These are phyloP conservation scores for Platycheirus rosarum DNA, from an alignment of 2,888 invertebrate genomes.

Conservation along the genomic window DNA sequence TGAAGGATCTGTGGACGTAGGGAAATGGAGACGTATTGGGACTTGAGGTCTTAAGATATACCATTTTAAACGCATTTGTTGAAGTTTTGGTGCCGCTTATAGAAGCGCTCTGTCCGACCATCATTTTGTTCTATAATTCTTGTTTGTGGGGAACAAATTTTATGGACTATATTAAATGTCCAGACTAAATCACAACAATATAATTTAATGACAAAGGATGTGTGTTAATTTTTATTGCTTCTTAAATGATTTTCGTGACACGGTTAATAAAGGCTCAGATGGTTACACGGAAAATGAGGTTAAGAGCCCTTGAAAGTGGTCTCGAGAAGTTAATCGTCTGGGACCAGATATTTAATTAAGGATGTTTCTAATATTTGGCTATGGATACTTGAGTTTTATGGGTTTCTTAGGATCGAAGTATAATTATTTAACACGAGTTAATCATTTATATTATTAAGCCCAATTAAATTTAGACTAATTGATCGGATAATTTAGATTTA, in stretches of 20 bases:
- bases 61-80: slow-evolving; percentile 2
- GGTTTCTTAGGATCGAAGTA: too few relatives aligned
- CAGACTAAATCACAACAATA: background rate
- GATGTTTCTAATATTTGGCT: background rate
- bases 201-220: background rate
- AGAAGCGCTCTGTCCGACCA: background rate
- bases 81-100: background rate
- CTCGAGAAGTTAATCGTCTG: background rate
- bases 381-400: too few relatives aligned
- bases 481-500: too few relatives aligned
- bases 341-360: background rate
- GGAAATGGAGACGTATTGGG: background rate
- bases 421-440: too few relatives aligned
- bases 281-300: background rate
- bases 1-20: slow-evolving; percentile 19
- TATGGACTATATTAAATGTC: background rate
- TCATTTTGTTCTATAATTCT: slow-evolving; percentile 1
- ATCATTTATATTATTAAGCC: too few relatives aligned
- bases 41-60: too few relatives aligned
- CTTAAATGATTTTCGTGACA: too few relatives aligned
- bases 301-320: background rate
- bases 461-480: too few relatives aligned
- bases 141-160: background rate
- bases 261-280: too few relatives aligned
- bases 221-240: background rate